Percentiles rank a stretch among this genome's conserved stretches.
Conservation (phyloP, 2,113 vertebrate species). For the Nannobrachium achirus region DNA sequence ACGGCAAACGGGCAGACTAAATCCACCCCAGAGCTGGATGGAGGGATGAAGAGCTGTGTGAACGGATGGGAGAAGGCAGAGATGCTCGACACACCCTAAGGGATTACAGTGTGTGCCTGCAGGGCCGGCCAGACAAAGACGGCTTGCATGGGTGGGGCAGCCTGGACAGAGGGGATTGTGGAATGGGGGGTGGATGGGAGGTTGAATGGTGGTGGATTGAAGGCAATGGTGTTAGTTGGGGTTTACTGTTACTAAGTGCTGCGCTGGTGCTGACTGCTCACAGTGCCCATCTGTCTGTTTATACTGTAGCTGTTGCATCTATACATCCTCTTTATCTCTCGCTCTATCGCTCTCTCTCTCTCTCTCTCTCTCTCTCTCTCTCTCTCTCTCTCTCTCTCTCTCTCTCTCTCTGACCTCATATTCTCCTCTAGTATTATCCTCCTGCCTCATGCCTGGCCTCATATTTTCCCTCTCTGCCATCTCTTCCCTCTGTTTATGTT, state of each 20-base stretch:
- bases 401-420: conserved; percentile 47
- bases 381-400: conserved; percentile 46
- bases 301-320: conserved; percentile 45
- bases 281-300: conserved; percentile 70
- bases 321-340: conserved; percentile 13
- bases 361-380: conserved; percentile 55
- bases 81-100: conserved; percentile 61
- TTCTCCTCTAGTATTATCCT: conserved; percentile 49
- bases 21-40: conserved; percentile 61
- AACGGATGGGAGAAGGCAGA: conserved; percentile 51
- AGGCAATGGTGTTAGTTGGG: conserved; percentile 47
- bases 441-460: conserved; percentile 32
- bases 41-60: conserved; percentile 44
- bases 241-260: conserved; percentile 63
- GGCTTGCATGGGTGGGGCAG: conserved; percentile 12
- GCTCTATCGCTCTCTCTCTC: conserved; percentile 39
- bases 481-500: conserved; percentile 27
- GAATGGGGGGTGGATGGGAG: conserved; percentile 17
- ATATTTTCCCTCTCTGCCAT: conserved; percentile 37
- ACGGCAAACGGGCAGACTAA: conserved; percentile 57
- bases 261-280: conserved; percentile 68
- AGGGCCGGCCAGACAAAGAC: conserved; percentile 61
- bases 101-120: conserved; percentile 64
- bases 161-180: conserved; percentile 36
- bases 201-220: not conserved